Conservation (phyloP, 30 jellyfish, hydroid and myxozoan species). For the Aurelia aurita complex sp. Pacific region DNA sequence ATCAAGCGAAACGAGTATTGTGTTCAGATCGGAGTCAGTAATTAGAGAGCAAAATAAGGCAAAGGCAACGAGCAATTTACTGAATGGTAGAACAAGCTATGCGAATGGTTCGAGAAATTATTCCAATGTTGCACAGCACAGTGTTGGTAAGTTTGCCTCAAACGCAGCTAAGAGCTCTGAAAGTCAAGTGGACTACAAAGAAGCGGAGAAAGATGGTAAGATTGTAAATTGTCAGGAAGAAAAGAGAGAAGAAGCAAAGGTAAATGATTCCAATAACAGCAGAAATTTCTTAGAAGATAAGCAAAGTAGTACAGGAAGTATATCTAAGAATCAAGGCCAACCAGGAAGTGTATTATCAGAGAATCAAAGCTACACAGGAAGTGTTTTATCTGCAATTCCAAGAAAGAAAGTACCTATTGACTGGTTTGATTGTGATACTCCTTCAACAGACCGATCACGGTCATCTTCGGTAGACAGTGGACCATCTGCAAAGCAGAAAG, state of each 20-base stretch:
- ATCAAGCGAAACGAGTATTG: neutral
- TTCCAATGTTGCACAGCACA: too few species aligned
- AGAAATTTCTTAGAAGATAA: neutral
- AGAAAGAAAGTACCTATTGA: constrained; percentile 21
- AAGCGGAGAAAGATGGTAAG: too few species aligned
- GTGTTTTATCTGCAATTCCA: neutral
- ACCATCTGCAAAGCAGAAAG: neutral
- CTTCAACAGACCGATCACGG: constrained; percentile 42
- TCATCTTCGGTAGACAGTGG: constrained; percentile 39
- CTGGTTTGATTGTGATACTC: constrained; percentile 46
- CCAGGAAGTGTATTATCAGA: too few species aligned
- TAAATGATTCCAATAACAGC: too few species aligned
- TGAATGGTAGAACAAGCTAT: neutral
- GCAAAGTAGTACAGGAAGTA: neutral
- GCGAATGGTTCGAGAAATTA: neutral
- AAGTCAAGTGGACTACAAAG: too few species aligned
- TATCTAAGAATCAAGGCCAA: neutral
- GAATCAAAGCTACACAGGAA: neutral
- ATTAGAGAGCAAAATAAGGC: neutral
- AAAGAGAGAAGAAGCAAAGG: too few species aligned
- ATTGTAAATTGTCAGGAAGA: too few species aligned
- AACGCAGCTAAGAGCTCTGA: too few species aligned
- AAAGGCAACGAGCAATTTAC: neutral
- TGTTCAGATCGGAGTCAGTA: constrained; percentile 14
- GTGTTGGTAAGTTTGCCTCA: too few species aligned